These are phyloP conservation scores for Synanthedon myopaeformis DNA, from an alignment of 2,888 invertebrate genomes.

Conservation along the genomic window DNA sequence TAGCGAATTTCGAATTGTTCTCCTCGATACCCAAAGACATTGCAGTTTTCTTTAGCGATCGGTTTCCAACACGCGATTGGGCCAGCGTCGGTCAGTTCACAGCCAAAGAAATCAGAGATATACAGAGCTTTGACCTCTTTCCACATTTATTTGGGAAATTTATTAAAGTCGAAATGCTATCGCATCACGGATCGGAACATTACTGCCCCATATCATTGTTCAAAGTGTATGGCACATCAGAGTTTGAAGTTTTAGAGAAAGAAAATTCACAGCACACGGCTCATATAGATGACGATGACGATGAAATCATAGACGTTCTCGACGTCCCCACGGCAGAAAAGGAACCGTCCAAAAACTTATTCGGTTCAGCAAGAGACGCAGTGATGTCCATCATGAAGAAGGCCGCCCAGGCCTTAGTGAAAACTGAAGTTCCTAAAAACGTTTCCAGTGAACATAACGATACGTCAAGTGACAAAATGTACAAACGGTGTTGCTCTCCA, in stretches of 20 bases:
- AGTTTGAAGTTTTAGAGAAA: slow-evolving; percentile 89
- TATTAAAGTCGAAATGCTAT: slow-evolving; percentile 90
- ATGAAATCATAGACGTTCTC: slow-evolving; percentile 74
- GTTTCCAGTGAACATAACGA: slow-evolving; percentile 63
- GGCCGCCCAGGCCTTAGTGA: slow-evolving; percentile 87
- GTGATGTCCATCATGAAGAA: slow-evolving; percentile 93
- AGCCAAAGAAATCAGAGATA: slow-evolving; percentile 86
- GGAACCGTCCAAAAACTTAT: slow-evolving; percentile 76
- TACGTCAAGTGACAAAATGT: slow-evolving; percentile 47
- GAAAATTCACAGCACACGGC: slow-evolving; percentile 78
- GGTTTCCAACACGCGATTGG: slow-evolving; percentile 95
- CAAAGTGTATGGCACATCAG: slow-evolving; percentile 92
- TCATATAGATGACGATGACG: slow-evolving; percentile 74
- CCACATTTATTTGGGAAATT: slow-evolving; percentile 89
- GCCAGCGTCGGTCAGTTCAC: slow-evolving; percentile 86
- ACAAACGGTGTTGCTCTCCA: slow-evolving; percentile 76
- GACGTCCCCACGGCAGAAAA: slow-evolving; percentile 53
- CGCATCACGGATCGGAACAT: slow-evolving; percentile 96
- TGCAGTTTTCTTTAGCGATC: slow-evolving; percentile 86
- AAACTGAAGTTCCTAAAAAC: slow-evolving; percentile 75
- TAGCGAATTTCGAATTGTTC: slow-evolving; percentile 98
- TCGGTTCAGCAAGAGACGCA: slow-evolving; percentile 90
- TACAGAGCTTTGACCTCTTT: slow-evolving; percentile 87
- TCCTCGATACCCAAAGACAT: slow-evolving; percentile 96
- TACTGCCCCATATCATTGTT: slow-evolving; percentile 98